Conservation (phyloP, 2,888 invertebrate genomes). For the Andrena trimmerana region DNA sequence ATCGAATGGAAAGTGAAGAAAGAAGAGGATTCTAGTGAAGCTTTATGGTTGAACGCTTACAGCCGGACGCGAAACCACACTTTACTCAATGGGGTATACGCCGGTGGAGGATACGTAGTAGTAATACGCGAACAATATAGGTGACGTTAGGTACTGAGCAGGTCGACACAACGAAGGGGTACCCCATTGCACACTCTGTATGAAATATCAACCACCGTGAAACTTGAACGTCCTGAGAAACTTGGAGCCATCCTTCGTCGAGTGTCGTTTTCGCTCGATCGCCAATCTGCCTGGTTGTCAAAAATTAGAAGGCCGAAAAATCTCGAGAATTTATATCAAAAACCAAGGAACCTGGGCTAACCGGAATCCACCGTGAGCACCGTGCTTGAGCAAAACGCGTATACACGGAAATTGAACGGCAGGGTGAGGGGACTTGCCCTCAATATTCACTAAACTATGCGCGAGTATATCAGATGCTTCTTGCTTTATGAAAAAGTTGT, state of each 20-base stretch:
- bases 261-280: constrained; percentile 59
- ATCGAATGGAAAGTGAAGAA: constrained; percentile 23
- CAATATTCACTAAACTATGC: constrained; percentile 67
- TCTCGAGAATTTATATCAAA: constrained; percentile 64
- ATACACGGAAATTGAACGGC: not conserved
- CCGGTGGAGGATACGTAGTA: constrained; percentile 62
- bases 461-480: constrained; percentile 65
- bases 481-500: constrained; percentile 73
- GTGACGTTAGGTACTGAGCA: constrained; percentile 75
- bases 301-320: constrained; percentile 59
- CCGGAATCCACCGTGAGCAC: constrained; percentile 17
- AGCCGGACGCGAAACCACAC: constrained; percentile 84
- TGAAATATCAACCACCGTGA: constrained; percentile 85
- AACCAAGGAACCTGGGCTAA: constrained; percentile 41
- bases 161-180: constrained; percentile 71
- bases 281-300: constrained; percentile 47
- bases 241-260: constrained; percentile 72
- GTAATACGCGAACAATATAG: constrained; percentile 81
- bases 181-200: constrained; percentile 82
- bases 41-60: constrained; percentile 43
- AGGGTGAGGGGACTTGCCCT: not conserved
- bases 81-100: constrained; percentile 77
- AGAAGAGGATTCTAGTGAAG: constrained; percentile 44
- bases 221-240: constrained; percentile 85
- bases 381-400: not conserved